Base-by-base conservation (phyloP, 2,113 vertebrate genomes). In the Malaclemys terrapin region DNA sequence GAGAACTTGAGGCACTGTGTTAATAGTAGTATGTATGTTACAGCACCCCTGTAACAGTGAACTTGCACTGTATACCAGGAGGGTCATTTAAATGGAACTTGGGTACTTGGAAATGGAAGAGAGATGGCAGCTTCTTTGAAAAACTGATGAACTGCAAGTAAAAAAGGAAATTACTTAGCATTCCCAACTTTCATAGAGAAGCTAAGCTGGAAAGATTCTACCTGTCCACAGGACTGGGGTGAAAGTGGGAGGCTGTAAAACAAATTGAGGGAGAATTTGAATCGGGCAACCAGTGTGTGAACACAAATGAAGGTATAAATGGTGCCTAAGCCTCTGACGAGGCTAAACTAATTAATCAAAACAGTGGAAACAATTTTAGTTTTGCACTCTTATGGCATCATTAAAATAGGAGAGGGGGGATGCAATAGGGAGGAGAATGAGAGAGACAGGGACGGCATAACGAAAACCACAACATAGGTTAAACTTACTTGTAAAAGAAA, bases 231-330 rank as follows among this genome's bases (percentile, higher is more conserved):
- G 65, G 65, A 65, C 17, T n/a, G 19, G 14, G 16, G 35, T 20
- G 65, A 38, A 72, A 72, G n/a, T 38, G n/a, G 12, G 12, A 72
- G n/a, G 9, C n/a, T 38, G 69, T 20, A 72, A 72, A 72, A 72
- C 19, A 72, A 72, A 72, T 38, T 72, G 47, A 3, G 8, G 62
- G 76, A 84, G 16, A 1, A 6, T 0, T 82, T 25, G 27, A n/a
- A 27, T 83, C 10, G 79, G 14, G 9, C 10, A 6, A 19, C 0
- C 0, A 47, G 6, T 54, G 31, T 5, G 24, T 56, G 79, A 85
- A n/a, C 13, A 42, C 62, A 38, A 27, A 14, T 0, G 0, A 38
- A 54, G 80, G 3, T 50, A 54, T 0, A 1, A 42, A 65, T n/a
- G 14, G 47, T 4, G 5, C 9, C 82, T 13, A 29, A 12, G 65